Percentiles rank a stretch among this genome's conserved stretches.
Evolutionary conservation across 2,888 invertebrate species (phyloP).

Genomic region (Ypsolopha scabrella): DNA sequence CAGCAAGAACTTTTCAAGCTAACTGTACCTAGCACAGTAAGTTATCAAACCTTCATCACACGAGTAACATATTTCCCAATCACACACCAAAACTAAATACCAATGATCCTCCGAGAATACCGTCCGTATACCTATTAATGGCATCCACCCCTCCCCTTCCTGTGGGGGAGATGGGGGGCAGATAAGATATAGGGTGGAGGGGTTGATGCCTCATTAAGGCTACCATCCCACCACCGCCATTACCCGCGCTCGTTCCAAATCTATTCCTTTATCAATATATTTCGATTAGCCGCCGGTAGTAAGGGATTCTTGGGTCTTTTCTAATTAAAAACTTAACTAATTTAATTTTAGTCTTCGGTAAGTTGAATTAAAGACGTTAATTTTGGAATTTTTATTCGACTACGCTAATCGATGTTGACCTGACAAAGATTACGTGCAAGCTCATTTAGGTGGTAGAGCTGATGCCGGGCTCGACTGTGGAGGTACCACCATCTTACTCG

Average conservation of each 20-base stretch:
- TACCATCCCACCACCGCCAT: constrained; percentile 28
- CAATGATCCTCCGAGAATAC: constrained; percentile 15
- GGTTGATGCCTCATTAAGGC: constrained; percentile 34
- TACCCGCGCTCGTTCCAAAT: constrained; percentile 20
- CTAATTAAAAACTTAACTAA: constrained; percentile 6
- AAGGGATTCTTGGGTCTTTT: constrained; percentile 3
- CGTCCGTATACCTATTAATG: constrained; percentile 21
- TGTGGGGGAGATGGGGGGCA: constrained; percentile 7
- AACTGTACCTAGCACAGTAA: too few species aligned
- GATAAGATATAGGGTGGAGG: constrained; percentile 13
- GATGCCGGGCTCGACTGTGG: too few species aligned
- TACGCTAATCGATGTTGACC: too few species aligned
- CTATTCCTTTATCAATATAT: constrained; percentile 50
- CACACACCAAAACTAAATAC: constrained; percentile 18
- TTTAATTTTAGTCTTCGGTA: background rate
- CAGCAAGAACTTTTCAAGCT: too few species aligned
- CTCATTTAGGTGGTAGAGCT: too few species aligned
- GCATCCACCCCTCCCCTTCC: constrained; percentile 12
- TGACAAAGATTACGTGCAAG: too few species aligned
- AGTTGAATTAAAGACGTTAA: too few species aligned
- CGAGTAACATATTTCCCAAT: too few species aligned
- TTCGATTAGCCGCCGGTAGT: constrained; percentile 38
- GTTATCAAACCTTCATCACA: too few species aligned
- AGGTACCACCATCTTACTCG: too few species aligned
- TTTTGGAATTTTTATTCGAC: too few species aligned